A percentile compares a stretch with the other conserved stretches of the same genome.
Evolutionary conservation across 2,888 invertebrate genomes (phyloP).

Genomic region (Nomada flava): DNA sequence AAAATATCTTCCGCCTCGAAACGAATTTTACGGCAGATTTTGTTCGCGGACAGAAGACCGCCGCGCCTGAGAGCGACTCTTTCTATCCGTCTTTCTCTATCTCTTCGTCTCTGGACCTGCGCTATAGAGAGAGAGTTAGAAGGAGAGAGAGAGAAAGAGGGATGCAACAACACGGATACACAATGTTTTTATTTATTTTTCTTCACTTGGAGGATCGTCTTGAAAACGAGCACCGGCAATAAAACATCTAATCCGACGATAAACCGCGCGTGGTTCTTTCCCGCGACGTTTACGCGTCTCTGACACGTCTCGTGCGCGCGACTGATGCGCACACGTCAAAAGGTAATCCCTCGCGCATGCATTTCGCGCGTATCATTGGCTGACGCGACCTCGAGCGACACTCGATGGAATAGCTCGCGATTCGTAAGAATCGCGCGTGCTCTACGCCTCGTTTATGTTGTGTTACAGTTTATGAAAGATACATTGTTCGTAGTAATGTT

Average conservation of each 20-base stretch:
- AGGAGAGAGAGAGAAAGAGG: neutral
- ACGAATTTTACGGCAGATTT: constrained; percentile 72
- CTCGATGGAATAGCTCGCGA: neutral
- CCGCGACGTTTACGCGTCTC: constrained; percentile 39
- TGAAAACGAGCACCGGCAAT: constrained; percentile 39
- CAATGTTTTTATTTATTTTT: constrained; percentile 10
- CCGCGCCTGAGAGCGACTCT: constrained; percentile 3
- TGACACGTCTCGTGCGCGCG: constrained; percentile 25
- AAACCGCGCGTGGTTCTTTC: constrained; percentile 51
- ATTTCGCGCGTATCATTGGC: constrained; percentile 12
- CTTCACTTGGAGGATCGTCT: neutral
- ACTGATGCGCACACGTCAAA: constrained; percentile 16
- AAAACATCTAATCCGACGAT: constrained; percentile 60
- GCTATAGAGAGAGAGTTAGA: neutral
- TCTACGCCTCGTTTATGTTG: neutral
- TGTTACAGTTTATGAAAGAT: neutral
- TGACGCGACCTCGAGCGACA: neutral
- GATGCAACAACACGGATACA: neutral
- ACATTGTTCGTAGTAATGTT: neutral
- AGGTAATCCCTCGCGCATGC: constrained; percentile 27
- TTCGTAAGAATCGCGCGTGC: neutral
- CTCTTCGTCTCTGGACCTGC: constrained; percentile 15
- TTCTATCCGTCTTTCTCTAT: neutral
- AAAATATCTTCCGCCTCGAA: constrained; percentile 73
- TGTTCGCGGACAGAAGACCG: constrained; percentile 49